Evolutionary conservation across 2,797 vertebrate species (phyloP).

Genomic region (Remorina albescens): DNA sequence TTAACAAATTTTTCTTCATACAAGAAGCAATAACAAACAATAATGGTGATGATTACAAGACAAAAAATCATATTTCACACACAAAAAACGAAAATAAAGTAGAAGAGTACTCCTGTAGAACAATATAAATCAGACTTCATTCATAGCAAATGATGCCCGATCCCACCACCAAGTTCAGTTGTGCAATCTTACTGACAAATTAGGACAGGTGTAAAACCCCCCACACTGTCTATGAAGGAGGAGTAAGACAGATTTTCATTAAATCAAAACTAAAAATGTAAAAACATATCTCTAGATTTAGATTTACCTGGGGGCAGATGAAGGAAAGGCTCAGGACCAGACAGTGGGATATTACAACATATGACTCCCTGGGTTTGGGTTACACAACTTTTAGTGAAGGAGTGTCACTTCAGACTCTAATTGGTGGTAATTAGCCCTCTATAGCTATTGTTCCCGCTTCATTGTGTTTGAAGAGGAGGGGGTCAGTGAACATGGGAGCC

Average conservation of each 20-base stretch:
- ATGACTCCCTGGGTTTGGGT: conserved; percentile 55
- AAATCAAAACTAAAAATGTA: neutral
- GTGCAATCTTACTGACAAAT: no score
- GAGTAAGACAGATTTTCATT: no score
- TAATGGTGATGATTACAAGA: neutral
- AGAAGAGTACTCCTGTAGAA: neutral
- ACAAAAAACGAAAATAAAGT: neutral
- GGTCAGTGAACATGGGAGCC: conserved; percentile 65
- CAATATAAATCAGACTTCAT: no score
- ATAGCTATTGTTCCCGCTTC: conserved; percentile 75
- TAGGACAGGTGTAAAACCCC: no score
- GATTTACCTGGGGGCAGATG: conserved; percentile 29
- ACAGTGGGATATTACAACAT: conserved; percentile 32
- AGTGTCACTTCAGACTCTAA: conserved; percentile 76
- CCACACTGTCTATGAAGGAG: no score
- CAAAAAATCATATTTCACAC: neutral
- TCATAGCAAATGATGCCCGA: no score
- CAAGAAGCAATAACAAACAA: neutral
- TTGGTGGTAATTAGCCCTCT: conserved; percentile 80
- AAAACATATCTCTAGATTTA: neutral
- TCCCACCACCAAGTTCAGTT: no score
- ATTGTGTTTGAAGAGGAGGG: conserved; percentile 74
- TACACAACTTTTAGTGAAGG: conserved; percentile 65
- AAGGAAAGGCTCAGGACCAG: conserved; percentile 15
- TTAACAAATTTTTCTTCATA: neutral